phyloP scores from a whole-genome alignment of 1,140 invertebrate genomes.

The Chelonus insularis region DNA sequence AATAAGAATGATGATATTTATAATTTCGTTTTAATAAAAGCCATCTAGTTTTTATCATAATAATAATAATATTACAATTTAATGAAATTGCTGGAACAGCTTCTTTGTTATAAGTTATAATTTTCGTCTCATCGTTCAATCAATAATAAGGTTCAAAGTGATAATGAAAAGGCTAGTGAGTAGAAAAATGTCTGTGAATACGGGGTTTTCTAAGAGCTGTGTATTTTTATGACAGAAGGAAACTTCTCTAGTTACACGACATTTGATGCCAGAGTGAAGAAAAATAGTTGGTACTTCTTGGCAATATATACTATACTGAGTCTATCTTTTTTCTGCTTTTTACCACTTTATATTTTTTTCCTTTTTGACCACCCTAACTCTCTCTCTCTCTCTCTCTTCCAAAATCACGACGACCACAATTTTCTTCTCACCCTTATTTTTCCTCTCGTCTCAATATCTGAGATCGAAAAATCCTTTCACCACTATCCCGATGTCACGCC shows the following conservation, averaged over 20 bases:
- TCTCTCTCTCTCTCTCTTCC: neutral
- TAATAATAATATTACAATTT: no score
- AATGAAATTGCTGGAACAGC: no score
- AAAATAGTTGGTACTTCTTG: constrained; percentile 39
- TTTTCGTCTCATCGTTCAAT: no score
- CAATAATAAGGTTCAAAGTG: neutral
- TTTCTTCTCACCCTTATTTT: neutral
- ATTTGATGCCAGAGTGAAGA: constrained; percentile 48
- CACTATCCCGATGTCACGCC: constrained; percentile 25
- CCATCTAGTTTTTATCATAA: no score
- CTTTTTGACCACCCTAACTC: neutral
- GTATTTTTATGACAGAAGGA: constrained; percentile 8
- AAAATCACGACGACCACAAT: neutral
- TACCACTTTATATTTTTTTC: neutral
- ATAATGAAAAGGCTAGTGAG: neutral
- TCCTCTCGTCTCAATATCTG: constrained; percentile 28
- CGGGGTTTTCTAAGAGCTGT: constrained; percentile 21
- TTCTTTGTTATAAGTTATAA: no score
- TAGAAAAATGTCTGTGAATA: constrained; percentile 20
- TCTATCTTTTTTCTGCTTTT: neutral
- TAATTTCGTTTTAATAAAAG: no score
- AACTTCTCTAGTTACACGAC: constrained; percentile 47
- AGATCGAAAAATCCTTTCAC: constrained; percentile 30
- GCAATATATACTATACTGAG: constrained; percentile 21
- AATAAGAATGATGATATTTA: no score